Evolutionary conservation across 2,797 vertebrate genomes (phyloP).

Genomic region (Benthosema pterotum): DNA sequence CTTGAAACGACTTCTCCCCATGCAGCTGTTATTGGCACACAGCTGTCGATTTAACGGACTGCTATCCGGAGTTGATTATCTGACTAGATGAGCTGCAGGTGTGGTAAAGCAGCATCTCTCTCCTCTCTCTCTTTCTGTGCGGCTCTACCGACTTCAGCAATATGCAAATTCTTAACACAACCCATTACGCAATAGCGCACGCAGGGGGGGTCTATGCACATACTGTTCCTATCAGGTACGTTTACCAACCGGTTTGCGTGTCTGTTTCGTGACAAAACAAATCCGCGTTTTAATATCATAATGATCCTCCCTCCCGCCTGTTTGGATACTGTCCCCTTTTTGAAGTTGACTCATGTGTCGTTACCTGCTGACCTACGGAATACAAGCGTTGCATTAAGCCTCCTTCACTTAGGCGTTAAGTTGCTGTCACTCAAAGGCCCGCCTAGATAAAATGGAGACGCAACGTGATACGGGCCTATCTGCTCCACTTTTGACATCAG

Average conservation of each 20-base stretch:
- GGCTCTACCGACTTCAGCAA: conserved; percentile 58
- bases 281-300: neutral
- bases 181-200: conserved; percentile 12
- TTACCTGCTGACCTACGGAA: neutral
- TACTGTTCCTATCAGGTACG: neutral
- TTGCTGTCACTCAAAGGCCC: neutral
- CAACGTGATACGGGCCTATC: neutral
- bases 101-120: conserved; percentile 34
- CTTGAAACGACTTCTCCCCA: conserved; percentile 68
- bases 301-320: neutral
- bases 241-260: neutral
- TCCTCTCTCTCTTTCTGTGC: conserved; percentile 8
- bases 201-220: neutral
- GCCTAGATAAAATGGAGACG: neutral
- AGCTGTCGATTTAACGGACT: conserved; percentile 72
- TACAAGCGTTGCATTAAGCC: conserved; percentile 11
- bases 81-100: conserved; percentile 73
- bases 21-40: conserved; percentile 66
- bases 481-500: conserved; percentile 22
- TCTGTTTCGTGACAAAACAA: neutral
- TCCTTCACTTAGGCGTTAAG: neutral
- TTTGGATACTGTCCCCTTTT: neutral
- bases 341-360: neutral
- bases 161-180: conserved; percentile 49
- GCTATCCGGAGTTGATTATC: conserved; percentile 76